These are phyloP conservation scores for Brienomyrus brachyistius DNA, from an alignment of 2,113 vertebrate species.

Conservation along the genomic window DNA sequence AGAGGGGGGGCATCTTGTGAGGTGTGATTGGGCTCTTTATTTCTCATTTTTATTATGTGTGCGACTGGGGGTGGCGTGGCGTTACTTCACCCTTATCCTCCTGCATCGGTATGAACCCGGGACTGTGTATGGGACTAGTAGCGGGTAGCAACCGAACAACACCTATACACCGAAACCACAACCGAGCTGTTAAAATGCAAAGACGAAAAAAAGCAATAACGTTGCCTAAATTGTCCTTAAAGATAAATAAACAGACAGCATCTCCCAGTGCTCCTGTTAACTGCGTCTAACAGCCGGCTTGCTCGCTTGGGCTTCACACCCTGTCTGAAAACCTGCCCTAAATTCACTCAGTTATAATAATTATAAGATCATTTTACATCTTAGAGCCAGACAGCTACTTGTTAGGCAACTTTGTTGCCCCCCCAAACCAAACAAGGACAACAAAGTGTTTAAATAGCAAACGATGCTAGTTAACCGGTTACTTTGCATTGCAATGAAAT, in stretches of 20 bases:
- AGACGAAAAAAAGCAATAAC: neutral
- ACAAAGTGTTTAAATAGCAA: neutral
- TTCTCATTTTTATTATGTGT: neutral
- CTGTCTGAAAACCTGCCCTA: neutral
- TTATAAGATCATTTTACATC: neutral
- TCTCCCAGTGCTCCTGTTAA: neutral
- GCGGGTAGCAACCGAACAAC: neutral
- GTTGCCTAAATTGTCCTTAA: neutral
- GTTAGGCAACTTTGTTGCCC: neutral
- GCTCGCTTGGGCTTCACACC: neutral
- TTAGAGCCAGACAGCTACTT: neutral
- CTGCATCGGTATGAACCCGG: neutral
- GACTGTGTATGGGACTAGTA: neutral
- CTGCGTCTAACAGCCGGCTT: neutral
- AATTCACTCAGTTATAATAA: neutral
- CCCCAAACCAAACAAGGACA: neutral
- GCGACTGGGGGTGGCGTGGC: neutral
- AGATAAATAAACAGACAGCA: neutral
- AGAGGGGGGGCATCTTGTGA: neutral
- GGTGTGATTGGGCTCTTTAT: neutral
- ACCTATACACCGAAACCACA: neutral
- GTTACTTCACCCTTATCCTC: neutral
- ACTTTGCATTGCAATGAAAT: neutral
- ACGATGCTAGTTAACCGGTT: neutral
- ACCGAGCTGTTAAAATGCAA: neutral